These are phyloP conservation scores for Anolis apletophallus DNA, from an alignment of 2,797 vertebrate species.

Conservation along the genomic window DNA sequence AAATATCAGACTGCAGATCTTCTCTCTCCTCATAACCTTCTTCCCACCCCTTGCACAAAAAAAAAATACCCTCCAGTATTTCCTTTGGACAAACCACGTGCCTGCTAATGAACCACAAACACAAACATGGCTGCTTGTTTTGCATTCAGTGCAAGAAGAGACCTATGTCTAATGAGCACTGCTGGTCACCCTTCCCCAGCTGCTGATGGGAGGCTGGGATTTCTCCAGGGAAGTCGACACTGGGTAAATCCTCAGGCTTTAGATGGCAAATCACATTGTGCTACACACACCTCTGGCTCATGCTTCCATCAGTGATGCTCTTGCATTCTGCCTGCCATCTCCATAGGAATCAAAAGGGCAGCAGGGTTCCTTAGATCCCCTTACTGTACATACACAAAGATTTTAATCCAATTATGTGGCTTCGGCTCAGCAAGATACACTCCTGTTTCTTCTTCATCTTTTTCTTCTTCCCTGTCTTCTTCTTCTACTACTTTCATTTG, in stretches of 20 bases:
- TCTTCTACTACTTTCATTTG: constrained; percentile 75
- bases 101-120: constrained; percentile 71
- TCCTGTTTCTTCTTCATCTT: constrained; percentile 36
- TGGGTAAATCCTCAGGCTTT: constrained; percentile 60
- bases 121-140: constrained; percentile 70
- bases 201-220: constrained; percentile 50
- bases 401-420: constrained; percentile 77
- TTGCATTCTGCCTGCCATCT: constrained; percentile 59
- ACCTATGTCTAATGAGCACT: constrained; percentile 66
- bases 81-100: constrained; percentile 72
- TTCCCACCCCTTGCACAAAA: not conserved
- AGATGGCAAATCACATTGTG: constrained; percentile 61
- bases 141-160: constrained; percentile 70
- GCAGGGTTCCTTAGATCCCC: constrained; percentile 59
- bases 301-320: constrained; percentile 19
- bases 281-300: constrained; percentile 30
- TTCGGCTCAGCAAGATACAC: constrained; percentile 68
- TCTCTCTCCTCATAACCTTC: not conserved
- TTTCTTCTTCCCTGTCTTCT: constrained; percentile 43
- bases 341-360: constrained; percentile 56
- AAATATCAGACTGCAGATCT: constrained; percentile 49
- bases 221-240: constrained; percentile 51
- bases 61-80: constrained; percentile 35
- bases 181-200: constrained; percentile 66
- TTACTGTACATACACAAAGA: constrained; percentile 69